Evolutionary conservation across 2,888 invertebrate genomes (phyloP).

Genomic region (Melipona bicolor): DNA sequence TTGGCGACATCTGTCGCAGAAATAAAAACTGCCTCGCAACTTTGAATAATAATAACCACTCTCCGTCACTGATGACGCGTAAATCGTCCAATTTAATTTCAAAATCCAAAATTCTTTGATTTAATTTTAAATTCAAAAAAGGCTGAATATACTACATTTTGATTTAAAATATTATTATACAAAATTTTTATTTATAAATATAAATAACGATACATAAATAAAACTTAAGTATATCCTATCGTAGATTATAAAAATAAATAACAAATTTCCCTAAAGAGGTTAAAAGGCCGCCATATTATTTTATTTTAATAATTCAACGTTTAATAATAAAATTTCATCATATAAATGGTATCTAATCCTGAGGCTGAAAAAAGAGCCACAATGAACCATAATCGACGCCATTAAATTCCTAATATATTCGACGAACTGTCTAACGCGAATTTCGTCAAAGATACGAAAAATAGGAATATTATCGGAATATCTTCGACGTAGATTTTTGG

Average conservation of each 20-base stretch:
- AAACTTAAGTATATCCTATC: too few relatives aligned
- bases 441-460: not conserved
- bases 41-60: slow-evolving; percentile 9
- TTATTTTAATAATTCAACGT: too few relatives aligned
- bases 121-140: not conserved
- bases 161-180: too few relatives aligned
- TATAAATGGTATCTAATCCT: too few relatives aligned
- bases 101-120: too few relatives aligned
- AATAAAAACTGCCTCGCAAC: slow-evolving; percentile 5
- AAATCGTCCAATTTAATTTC: slow-evolving; percentile 3
- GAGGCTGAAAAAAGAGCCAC: not conserved
- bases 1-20: not conserved
- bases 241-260: too few relatives aligned
- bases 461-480: not conserved
- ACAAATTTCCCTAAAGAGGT: too few relatives aligned
- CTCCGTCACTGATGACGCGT: not conserved
- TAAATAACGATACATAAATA: too few relatives aligned
- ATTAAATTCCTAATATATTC: not conserved
- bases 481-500: not conserved
- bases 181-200: too few relatives aligned
- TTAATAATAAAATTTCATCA: too few relatives aligned
- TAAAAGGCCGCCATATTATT: too few relatives aligned
- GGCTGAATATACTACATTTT: too few relatives aligned
- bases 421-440: not conserved
- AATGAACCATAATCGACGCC: not conserved